These are phyloP conservation scores for Nymphicus hollandicus DNA, from an alignment of 2,113 vertebrate species.

Conservation along the genomic window DNA sequence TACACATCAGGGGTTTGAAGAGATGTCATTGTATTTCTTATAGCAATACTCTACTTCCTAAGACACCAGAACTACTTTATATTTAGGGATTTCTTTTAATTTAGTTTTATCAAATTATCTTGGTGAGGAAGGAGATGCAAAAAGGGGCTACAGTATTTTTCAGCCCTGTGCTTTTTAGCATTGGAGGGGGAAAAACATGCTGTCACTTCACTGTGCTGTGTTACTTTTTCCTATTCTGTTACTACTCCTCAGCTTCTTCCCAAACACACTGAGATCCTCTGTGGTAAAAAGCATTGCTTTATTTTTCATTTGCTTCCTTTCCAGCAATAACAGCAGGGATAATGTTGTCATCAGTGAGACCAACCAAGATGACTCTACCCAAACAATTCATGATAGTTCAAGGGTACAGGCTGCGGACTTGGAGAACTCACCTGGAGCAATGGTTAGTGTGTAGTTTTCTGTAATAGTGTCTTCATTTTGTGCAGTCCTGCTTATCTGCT, in stretches of 20 bases:
- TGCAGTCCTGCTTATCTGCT: neutral
- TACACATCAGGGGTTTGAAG: neutral
- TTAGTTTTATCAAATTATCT: neutral
- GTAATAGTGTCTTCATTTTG: neutral
- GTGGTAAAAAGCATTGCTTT: neutral
- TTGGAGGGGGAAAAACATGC: neutral
- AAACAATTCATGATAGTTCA: constrained; percentile 63
- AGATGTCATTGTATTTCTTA: neutral
- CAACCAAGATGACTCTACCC: constrained; percentile 20
- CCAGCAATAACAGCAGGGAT: constrained; percentile 45
- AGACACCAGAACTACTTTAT: neutral
- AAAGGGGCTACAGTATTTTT: neutral
- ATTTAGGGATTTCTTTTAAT: neutral
- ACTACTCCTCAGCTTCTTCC: neutral
- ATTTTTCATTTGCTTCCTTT: neutral
- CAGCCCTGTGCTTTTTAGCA: neutral
- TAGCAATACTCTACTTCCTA: neutral
- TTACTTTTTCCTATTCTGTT: neutral
- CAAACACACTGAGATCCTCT: neutral
- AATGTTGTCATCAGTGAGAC: neutral
- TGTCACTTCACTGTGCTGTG: neutral
- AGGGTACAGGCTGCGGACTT: constrained; percentile 1
- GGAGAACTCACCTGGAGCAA: constrained; percentile 6
- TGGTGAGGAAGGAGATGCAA: neutral
- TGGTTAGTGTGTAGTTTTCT: constrained; percentile 55